Percentiles rank a stretch among this genome's conserved stretches.
phyloP scores from a whole-genome alignment of 2,113 vertebrate species.

The Rhea pennata region DNA sequence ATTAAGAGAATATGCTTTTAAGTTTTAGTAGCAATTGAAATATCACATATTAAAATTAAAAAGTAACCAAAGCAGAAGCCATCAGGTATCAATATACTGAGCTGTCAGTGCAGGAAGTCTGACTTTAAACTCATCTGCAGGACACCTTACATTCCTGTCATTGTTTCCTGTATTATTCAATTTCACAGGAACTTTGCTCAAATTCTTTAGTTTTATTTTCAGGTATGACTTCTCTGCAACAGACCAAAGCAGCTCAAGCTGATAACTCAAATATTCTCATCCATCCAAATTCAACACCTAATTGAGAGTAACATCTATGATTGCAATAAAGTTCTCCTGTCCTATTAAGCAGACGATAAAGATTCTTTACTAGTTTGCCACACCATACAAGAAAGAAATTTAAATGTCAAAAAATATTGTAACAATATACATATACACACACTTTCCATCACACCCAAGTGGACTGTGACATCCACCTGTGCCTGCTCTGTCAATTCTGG shows the following conservation, averaged over 20 bases:
- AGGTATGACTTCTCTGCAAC: not conserved
- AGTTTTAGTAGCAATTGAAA: not conserved
- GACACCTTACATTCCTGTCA: not conserved
- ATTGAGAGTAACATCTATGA: not conserved
- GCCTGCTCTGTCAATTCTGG: fast-evolving
- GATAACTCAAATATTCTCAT: not conserved
- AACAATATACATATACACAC: not conserved
- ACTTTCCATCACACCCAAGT: not conserved
- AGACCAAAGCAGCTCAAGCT: not conserved
- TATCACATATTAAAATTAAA: not conserved
- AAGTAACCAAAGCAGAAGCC: not conserved
- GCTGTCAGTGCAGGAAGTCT: not conserved
- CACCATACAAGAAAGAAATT: not conserved
- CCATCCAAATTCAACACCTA: not conserved
- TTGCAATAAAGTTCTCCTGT: not conserved
- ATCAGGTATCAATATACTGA: not conserved
- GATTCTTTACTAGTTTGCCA: not conserved
- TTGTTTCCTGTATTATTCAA: not conserved
- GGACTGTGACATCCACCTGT: not conserved
- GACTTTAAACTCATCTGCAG: not conserved
- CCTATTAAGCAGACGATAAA: not conserved
- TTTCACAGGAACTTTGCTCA: not conserved
- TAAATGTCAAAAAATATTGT: not conserved
- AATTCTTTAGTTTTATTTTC: not conserved
- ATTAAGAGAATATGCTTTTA: not conserved